phyloP scores from a whole-genome alignment of 2,888 invertebrate genomes.

The Scaptomyza reducta region DNA sequence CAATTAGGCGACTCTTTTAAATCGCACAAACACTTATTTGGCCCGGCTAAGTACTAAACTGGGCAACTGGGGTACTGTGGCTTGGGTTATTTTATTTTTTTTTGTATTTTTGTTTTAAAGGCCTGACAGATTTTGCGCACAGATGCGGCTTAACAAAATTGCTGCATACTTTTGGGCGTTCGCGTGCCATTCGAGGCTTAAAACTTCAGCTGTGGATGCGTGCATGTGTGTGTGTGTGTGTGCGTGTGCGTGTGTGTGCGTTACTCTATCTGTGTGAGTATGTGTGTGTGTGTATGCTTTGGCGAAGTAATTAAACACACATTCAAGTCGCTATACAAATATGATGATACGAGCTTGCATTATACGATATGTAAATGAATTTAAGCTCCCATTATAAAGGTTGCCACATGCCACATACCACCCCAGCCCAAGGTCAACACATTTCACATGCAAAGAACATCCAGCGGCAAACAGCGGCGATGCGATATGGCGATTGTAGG shows the following conservation, averaged over 20 bases:
- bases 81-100: neutral
- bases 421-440: conserved; percentile 48
- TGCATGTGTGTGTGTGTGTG: conserved; percentile 9
- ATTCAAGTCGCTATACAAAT: conserved; percentile 62
- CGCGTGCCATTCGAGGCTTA: conserved; percentile 45
- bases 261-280: conserved; percentile 2
- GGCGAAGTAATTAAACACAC: conserved; percentile 64
- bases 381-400: conserved; percentile 63
- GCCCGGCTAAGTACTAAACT: conserved; percentile 7
- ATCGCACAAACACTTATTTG: neutral
- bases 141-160: conserved; percentile 53
- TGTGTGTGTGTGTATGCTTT: conserved; percentile 32
- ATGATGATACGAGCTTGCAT: conserved; percentile 56
- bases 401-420: conserved; percentile 43
- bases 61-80: neutral
- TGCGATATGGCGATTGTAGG: too few species aligned
- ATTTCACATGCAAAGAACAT: conserved; percentile 9
- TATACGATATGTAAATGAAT: conserved; percentile 65
- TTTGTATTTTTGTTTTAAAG: neutral
- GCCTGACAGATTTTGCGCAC: conserved; percentile 30
- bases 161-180: conserved; percentile 42
- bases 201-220: conserved; percentile 30
- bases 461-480: neutral
- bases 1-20: conserved; percentile 27
- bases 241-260: conserved; percentile 18